Evolutionary conservation across 2,113 vertebrate genomes (phyloP), one percentile per base, ranked within the genome.

Genomic region (Sturnira hondurensis): DNA sequence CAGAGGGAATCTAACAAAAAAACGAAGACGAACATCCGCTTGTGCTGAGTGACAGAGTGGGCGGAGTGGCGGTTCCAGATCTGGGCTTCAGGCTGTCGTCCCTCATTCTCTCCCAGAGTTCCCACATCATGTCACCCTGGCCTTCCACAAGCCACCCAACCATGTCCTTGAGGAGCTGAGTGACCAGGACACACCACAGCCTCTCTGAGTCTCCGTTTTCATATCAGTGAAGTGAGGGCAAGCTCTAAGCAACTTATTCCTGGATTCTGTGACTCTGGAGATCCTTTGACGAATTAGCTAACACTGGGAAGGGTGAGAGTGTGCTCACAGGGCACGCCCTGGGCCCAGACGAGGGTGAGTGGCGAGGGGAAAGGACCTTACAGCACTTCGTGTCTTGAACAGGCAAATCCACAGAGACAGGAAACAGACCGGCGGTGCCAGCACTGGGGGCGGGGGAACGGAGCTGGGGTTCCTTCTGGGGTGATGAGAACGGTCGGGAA

Each of bases 391-490:
- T 10, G 15, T 28, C 56, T 20, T 28, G 36, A 52, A 22, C 2
- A 17, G 54, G 45, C 14, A 65, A 50, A 50, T 19, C 80, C 58
- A n/a, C n/a, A 47, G 43, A 41, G 43, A n/a, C 1, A 19, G 65
- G 20, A 19, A 74, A 31, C 58, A 28, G 36, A n/a, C 1, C 19
- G 33, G 33, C 13, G 4, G 24, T 0, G 4, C 56, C 22, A 33
- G 86, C 31, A 15, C 56, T 8, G 17, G 20, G 36, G 22, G 24
- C 2, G 2, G 31, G 65, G 45, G 6, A 5, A 2, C 0, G 5
- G 36, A 38, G n/a, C 31, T 8, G 2, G 68, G 68, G 33, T 36
- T 52, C 87, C 73, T 58, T 52, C 16, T 4, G 58, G 58, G 73
- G 58, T 22, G 73, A 33, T 7, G n/a, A 33, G 20, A 16, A 65